phyloP scores from a whole-genome alignment of 2,113 vertebrate species.

The Apistogramma diplotaenia region DNA sequence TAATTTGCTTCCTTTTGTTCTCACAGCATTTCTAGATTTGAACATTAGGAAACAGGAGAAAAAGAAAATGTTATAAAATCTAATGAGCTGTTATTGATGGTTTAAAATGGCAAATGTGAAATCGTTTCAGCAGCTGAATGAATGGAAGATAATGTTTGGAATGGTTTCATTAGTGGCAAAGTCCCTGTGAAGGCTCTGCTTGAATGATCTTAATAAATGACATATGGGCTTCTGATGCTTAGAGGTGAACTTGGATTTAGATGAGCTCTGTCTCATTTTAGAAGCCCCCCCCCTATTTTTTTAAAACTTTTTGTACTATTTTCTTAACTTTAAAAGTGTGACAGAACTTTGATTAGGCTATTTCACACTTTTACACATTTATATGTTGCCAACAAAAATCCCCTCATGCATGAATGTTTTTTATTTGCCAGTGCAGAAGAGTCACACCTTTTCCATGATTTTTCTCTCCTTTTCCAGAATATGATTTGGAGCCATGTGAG shows the following conservation, averaged over 20 bases:
- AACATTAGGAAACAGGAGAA: neutral
- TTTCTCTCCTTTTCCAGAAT: conserved; percentile 74
- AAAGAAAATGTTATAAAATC: neutral
- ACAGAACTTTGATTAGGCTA: neutral
- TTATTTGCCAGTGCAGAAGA: neutral
- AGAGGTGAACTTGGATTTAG: neutral
- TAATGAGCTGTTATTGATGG: neutral
- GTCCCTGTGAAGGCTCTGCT: neutral
- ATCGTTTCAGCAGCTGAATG: neutral
- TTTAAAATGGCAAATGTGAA: neutral
- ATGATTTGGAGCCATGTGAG: conserved; percentile 94
- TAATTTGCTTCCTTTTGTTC: neutral
- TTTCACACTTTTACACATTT: neutral
- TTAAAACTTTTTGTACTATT: neutral
- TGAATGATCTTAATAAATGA: neutral
- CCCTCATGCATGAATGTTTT: neutral
- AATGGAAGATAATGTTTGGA: neutral
- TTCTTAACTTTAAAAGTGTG: neutral
- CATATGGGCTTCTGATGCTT: neutral
- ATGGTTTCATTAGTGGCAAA: neutral
- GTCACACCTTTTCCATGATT: neutral
- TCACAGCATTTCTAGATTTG: neutral
- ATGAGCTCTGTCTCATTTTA: neutral
- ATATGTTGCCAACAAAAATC: neutral
- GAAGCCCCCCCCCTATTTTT: neutral